Conservation (phyloP, 2,113 vertebrate genomes). For the Pardalotus punctatus region DNA sequence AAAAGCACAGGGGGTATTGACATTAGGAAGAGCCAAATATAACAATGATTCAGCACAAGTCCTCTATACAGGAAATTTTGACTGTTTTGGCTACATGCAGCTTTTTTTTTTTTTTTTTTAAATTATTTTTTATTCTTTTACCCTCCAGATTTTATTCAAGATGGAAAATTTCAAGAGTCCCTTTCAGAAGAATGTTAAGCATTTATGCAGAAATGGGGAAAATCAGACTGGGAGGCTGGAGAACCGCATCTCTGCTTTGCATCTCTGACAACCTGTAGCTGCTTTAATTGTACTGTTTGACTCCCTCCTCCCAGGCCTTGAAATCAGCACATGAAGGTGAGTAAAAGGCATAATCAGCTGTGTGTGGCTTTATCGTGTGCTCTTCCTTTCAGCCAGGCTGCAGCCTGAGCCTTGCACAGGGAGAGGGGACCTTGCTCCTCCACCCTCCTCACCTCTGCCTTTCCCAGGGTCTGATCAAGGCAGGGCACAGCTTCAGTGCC, state of each 20-base stretch:
- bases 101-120: not conserved
- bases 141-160: not conserved
- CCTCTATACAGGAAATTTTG: not conserved
- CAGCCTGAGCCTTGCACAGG: rapidly evolving
- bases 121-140: not conserved
- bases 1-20: not conserved
- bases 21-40: not conserved
- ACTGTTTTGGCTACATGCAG: rapidly evolving
- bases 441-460: not conserved
- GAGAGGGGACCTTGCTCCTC: not conserved
- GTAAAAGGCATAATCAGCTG: not conserved
- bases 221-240: not conserved
- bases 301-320: not conserved
- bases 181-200: not conserved
- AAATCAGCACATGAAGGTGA: not conserved
- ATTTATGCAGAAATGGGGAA: not conserved
- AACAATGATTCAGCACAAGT: slow-evolving; percentile 39
- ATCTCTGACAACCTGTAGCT: not conserved
- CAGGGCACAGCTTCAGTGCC: not conserved
- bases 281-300: not conserved
- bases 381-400: not conserved
- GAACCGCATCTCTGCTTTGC: not conserved
- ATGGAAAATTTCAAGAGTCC: not conserved
- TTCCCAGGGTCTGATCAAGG: not conserved
- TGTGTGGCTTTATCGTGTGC: not conserved